Evolutionary conservation across 1,140 invertebrate species (phyloP).

Genomic region (Cotesia vestalis): DNA sequence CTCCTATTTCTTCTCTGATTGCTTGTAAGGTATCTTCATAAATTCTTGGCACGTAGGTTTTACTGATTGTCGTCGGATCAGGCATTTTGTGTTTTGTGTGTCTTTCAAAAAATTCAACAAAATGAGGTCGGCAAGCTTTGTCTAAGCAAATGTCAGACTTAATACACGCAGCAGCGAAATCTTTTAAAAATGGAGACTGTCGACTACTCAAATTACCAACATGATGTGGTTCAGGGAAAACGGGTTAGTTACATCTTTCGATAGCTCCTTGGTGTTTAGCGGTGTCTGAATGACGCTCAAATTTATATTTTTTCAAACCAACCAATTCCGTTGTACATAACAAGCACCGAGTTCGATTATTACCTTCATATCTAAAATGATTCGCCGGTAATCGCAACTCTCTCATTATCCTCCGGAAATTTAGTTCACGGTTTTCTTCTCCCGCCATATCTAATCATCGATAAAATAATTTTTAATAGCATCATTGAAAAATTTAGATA

Average conservation of each 20-base stretch:
- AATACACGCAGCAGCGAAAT: neutral
- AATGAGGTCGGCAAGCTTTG: neutral
- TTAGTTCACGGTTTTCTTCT: neutral
- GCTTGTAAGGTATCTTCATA: neutral
- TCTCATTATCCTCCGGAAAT: neutral
- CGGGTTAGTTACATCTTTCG: neutral
- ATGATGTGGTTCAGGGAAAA: neutral
- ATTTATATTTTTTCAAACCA: neutral
- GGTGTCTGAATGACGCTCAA: neutral
- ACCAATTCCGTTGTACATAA: constrained; percentile 4
- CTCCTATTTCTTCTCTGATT: neutral
- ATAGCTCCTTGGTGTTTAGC: neutral
- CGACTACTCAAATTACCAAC: neutral
- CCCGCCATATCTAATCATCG: no score
- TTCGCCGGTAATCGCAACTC: neutral
- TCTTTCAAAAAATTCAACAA: neutral
- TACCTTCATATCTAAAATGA: neutral
- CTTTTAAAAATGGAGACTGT: neutral
- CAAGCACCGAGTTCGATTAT: neutral
- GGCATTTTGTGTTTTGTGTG: neutral
- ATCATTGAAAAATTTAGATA: no score
- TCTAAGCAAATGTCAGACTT: neutral
- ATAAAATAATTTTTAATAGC: no score
- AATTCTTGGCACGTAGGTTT: neutral
- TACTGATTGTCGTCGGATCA: constrained; percentile 5